Percentiles rank a stretch among this genome's conserved stretches.
phyloP scores from a whole-genome alignment of 2,797 vertebrate species.

The Siniperca scherzeri region DNA sequence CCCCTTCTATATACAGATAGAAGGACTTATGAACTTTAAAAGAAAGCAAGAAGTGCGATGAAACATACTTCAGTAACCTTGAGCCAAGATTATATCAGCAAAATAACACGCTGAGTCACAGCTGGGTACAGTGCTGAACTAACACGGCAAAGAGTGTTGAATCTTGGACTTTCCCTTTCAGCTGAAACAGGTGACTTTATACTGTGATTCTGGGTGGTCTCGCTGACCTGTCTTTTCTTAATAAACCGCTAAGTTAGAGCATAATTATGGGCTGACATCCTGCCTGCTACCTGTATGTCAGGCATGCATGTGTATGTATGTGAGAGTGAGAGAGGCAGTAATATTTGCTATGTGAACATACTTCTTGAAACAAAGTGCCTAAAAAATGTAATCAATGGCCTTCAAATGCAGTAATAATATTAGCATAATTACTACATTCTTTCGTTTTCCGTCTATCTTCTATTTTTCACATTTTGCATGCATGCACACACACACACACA shows the following conservation, averaged over 20 bases:
- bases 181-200: constrained; percentile 68
- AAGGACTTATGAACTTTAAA: constrained; percentile 26
- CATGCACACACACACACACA: constrained; percentile 26
- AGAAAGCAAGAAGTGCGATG: constrained; percentile 27
- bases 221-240: constrained; percentile 48
- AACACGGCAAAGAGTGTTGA: constrained; percentile 36
- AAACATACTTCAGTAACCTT: constrained; percentile 40
- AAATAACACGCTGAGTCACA: constrained; percentile 58
- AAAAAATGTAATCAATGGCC: not conserved
- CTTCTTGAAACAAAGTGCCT: not conserved
- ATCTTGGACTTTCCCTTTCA: constrained; percentile 41
- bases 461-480: constrained; percentile 18
- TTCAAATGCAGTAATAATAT: constrained; percentile 12
- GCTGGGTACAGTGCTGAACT: constrained; percentile 47
- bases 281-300: constrained; percentile 42
- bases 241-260: constrained; percentile 46
- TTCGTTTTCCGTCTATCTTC: constrained; percentile 15
- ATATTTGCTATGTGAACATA: not conserved
- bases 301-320: not conserved
- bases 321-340: constrained; percentile 6
- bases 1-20: constrained; percentile 28
- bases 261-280: constrained; percentile 52
- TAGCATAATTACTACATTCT: constrained; percentile 11
- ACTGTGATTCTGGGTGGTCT: constrained; percentile 68
- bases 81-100: constrained; percentile 52